Conservation (phyloP, 1,140 invertebrate genomes). For the Zaprionus davidi region DNA sequence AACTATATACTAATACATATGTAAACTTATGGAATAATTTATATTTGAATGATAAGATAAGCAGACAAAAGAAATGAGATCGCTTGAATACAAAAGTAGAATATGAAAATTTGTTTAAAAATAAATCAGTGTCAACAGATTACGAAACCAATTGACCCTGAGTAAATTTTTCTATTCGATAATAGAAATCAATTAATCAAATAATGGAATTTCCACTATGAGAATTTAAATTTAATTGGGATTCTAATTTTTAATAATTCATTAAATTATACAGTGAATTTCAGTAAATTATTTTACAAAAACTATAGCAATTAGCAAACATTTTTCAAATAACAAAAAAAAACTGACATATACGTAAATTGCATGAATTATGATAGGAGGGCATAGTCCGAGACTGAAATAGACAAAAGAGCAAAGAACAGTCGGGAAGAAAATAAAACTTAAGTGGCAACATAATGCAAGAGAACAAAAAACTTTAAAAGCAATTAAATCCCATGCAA, state of each 20-base stretch:
- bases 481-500: conserved; percentile 58
- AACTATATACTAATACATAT: neutral
- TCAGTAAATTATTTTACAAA: neutral
- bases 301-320: conserved; percentile 30
- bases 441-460: conserved; percentile 20
- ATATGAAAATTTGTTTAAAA: neutral
- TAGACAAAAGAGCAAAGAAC: neutral
- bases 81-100: neutral
- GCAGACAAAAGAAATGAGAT: neutral
- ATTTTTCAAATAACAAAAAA: conserved; percentile 18
- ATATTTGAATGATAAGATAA: conserved; percentile 11
- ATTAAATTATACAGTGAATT: neutral
- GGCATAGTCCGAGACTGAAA: neutral
- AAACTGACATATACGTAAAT: conserved; percentile 19
- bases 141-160: neutral
- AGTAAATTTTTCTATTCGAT: too few species aligned
- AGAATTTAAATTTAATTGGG: too few species aligned
- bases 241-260: too few species aligned
- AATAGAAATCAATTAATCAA: neutral
- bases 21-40: neutral
- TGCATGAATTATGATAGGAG: conserved; percentile 40
- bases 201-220: neutral
- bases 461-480: conserved; percentile 47
- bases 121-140: conserved; percentile 1
- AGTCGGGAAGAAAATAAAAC: neutral